Evolutionary conservation across 2,113 vertebrate genomes (phyloP), one percentile per base, ranked within the genome.

Genomic region (Sander lucioperca): DNA sequence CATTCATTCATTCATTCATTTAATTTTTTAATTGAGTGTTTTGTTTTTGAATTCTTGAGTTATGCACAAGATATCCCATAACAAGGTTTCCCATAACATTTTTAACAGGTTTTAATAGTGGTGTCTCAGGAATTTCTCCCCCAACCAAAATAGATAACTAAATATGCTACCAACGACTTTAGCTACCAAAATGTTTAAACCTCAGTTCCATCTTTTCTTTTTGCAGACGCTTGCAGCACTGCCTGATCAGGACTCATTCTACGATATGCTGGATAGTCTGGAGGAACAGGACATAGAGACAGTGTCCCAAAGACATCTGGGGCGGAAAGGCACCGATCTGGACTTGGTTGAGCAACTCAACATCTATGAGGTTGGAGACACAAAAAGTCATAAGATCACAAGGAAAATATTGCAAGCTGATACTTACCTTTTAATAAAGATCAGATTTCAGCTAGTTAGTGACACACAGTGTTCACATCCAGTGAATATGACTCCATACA

Each of bases 241-340:
- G 89, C 97, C 97, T 43, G 98, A 99, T 89, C 97, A 99, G 93
- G 97, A 99, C 87, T 96, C 96, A 3, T 99, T 98, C 95, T 99
- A 99, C 13, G 97, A 99, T 0, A 95, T 97, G 93, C 96, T 98
- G 89, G 98, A 99, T 85, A 95, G 94, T 89, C 94, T 99, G 90
- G 98, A 99, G 94, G 97, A 99, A 76, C 96, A 98, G 71, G 96
- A 96, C 82, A 97, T 99, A 15, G 97, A 97, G 62, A 90, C 94
- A 0, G 94, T 99, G 91, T 95, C 96, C 36, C 96, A 96, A 87
- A 95, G 96, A 78, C 97, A 98, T 87, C 92, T 98, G 92, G 96
- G 94, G 67, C 96, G 97, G 85, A 98, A 95, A 94, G 97, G 97
- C 86, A 97, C 97, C 1, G 97, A 98, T 88, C 94, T 97, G 87